Conservation (phyloP, 1,140 invertebrate species). For the Trichoplusia ni region DNA sequence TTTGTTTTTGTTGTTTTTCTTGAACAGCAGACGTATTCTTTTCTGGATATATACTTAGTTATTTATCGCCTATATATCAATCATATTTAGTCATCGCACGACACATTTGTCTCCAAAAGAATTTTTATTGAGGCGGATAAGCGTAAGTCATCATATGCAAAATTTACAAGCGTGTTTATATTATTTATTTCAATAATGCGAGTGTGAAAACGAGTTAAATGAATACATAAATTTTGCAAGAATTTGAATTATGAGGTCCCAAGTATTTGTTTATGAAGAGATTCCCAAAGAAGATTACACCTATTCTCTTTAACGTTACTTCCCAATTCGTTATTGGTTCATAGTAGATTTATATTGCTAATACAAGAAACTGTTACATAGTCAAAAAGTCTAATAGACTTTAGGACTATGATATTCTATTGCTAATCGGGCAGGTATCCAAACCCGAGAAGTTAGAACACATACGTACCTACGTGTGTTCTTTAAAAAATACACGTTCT, state of each 20-base stretch:
- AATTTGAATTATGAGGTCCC: not conserved
- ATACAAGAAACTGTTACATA: too few species aligned
- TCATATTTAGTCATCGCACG: not conserved
- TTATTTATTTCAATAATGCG: conserved; percentile 17
- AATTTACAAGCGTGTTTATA: conserved; percentile 12
- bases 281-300: not conserved
- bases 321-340: too few species aligned
- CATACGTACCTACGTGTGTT: too few species aligned
- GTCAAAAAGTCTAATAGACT: too few species aligned
- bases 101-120: not conserved
- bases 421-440: too few species aligned
- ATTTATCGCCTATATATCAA: not conserved
- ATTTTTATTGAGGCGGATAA: conserved; percentile 8
- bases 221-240: conserved; percentile 4
- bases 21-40: too few species aligned
- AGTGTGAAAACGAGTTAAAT: not conserved
- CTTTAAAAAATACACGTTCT: too few species aligned
- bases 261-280: not conserved
- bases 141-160: not conserved
- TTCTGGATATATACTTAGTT: not conserved
- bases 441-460: too few species aligned
- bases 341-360: too few species aligned
- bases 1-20: too few species aligned
- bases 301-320: too few species aligned
- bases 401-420: too few species aligned